Conservation (phyloP, 2,888 invertebrate genomes). For the Adela reaumurella region DNA sequence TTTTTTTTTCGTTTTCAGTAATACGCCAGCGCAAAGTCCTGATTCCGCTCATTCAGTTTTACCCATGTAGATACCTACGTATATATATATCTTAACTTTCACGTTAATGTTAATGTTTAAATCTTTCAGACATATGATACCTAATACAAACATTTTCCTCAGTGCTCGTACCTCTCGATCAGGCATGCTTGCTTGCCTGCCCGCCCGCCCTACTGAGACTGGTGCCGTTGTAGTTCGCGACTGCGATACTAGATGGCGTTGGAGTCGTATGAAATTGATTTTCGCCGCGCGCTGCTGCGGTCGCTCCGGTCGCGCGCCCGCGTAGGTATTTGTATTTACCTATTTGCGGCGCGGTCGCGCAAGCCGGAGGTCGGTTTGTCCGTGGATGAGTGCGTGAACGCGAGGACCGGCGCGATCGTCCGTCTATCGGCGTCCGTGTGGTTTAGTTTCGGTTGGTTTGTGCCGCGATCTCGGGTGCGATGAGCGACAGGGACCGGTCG, state of each 20-base stretch:
- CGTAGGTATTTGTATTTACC: conserved; percentile 15
- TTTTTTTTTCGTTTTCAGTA: no score
- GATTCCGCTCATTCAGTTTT: no score
- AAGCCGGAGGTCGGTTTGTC: conserved; percentile 47
- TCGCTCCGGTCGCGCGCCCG: background rate
- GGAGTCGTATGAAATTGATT: background rate
- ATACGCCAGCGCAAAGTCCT: no score
- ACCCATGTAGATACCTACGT: no score
- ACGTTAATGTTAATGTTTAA: no score
- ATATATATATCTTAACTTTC: no score
- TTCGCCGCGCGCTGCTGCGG: background rate
- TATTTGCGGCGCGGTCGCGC: conserved; percentile 52
- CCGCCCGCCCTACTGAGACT: no score
- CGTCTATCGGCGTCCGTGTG: conserved; percentile 23
- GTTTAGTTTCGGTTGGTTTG: conserved; percentile 32
- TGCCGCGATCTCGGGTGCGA: conserved; percentile 55
- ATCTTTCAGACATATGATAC: no score
- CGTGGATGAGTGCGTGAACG: conserved; percentile 36
- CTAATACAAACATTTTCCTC: no score
- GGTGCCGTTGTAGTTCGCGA: no score
- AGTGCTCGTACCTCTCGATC: no score
- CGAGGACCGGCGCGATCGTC: conserved; percentile 41
- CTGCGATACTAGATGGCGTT: background rate
- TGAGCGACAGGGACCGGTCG: conserved; percentile 88
- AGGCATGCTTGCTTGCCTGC: no score